Evolutionary conservation across 2,113 vertebrate species (phyloP).

Genomic region (Pandion haliaetus): DNA sequence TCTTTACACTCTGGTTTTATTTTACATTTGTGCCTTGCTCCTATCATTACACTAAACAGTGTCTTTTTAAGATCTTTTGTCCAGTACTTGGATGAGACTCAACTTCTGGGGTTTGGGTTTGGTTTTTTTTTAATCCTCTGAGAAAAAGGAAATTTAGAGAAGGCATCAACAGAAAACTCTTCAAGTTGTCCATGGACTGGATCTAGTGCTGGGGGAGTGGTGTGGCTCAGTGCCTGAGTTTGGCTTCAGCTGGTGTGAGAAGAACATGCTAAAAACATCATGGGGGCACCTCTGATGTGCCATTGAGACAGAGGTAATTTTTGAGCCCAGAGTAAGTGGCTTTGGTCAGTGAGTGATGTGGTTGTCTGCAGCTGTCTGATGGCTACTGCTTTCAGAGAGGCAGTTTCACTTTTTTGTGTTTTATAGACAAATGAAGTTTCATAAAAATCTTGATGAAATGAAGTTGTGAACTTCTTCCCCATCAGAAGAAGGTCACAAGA

Average conservation of each 20-base stretch:
- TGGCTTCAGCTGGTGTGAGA: too few species aligned
- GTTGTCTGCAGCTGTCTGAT: not conserved
- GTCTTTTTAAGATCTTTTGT: not conserved
- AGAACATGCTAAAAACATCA: fast-evolving
- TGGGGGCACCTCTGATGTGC: fast-evolving
- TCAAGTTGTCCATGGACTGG: not conserved
- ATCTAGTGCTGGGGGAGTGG: not conserved
- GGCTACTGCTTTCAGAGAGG: not conserved
- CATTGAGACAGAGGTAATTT: not conserved
- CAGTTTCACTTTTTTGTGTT: fast-evolving
- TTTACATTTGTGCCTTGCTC: not conserved
- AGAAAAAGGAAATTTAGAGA: not conserved
- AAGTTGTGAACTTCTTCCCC: not conserved
- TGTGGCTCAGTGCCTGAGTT: not conserved
- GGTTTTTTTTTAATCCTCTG: not conserved
- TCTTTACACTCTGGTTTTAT: not conserved
- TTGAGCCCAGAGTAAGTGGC: not conserved
- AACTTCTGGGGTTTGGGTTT: not conserved
- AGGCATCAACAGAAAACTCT: not conserved
- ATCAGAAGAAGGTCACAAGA: not conserved
- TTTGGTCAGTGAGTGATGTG: fast-evolving
- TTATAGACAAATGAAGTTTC: not conserved
- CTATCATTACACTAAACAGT: not conserved
- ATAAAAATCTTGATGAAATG: not conserved
- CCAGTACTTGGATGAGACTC: not conserved